Evolutionary conservation across 1,140 invertebrate genomes (phyloP), one percentile per base, ranked within the genome.

Genomic region (Cheumatopsyche charites): DNA sequence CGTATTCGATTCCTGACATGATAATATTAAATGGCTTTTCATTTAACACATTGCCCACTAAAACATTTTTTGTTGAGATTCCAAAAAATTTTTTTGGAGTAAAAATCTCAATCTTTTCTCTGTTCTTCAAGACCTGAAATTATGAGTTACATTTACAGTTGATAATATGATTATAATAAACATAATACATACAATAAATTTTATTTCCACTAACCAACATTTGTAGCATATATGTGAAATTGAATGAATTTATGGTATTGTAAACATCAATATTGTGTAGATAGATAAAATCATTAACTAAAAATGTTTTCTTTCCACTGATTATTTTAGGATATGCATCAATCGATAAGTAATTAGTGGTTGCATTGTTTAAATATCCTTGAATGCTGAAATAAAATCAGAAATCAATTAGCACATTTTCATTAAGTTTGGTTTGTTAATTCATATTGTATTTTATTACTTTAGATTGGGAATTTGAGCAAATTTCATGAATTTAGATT

Each of bases 341-440:
- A 19, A 13, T 19, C 5, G 63, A 26, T 41, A 74, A 49, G 45
- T 71, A 68, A 49, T 66, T 66, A 0, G 63, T 47, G 13, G n/a
- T 21, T 71, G 42, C 62, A 42, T 55, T 63, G 55, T 71, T 74
- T 5, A 74, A 67, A 13, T 68, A 41, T 12, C 65, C 73, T 67
- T 42, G 52, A 74, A 74, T 62, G 15, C 73, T 26, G 23, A 17
- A 21, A 61, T 58, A 68, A 29, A 68, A 62, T 66, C 25, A 55
- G 15, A 55, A 36, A 9, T 11, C 21, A 17, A 65, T 9, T 65
- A 65, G 17, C 5, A 21, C 26, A 65, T 17, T 6, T 11, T 19
- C 4, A 26, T 36, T 62, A 62, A 5, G 12, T 62, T 62, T 62
- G 23, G 6, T 62, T 19, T 23, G 6, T 17, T 7, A 6, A 7